Conservation (phyloP, 2,888 invertebrate genomes). For the Cephus runcator region DNA sequence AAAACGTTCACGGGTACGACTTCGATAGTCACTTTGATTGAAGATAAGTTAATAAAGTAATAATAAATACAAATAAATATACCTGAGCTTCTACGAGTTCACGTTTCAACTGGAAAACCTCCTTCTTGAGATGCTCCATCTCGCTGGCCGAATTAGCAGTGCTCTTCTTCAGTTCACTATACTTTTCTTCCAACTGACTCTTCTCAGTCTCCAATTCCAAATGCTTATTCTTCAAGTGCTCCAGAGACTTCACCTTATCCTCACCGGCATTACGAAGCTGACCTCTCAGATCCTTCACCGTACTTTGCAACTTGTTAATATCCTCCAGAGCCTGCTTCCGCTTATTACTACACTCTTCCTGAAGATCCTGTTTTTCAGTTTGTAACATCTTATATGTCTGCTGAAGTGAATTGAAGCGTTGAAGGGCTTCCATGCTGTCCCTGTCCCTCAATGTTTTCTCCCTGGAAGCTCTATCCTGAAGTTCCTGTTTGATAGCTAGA, state of each 20-base stretch:
- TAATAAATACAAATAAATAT: slow-evolving; percentile 2
- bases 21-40: not conserved
- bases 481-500: slow-evolving; percentile 55
- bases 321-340: slow-evolving; percentile 50
- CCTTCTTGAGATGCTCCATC: slow-evolving; percentile 51
- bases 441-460: slow-evolving; percentile 58
- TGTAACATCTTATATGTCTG: slow-evolving; percentile 55
- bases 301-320: slow-evolving; percentile 42
- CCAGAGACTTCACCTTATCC: slow-evolving; percentile 48
- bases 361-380: slow-evolving; percentile 54
- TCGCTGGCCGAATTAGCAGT: slow-evolving; percentile 40
- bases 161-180: slow-evolving; percentile 43
- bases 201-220: slow-evolving; percentile 50
- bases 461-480: slow-evolving; percentile 55
- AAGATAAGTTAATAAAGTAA: not conserved
- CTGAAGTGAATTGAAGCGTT: slow-evolving; percentile 56
- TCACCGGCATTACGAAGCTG: slow-evolving; percentile 45
- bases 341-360: slow-evolving; percentile 53
- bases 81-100: slow-evolving; percentile 53
- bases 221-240: slow-evolving; percentile 54
- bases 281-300: slow-evolving; percentile 45
- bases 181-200: slow-evolving; percentile 47
- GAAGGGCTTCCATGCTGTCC: slow-evolving; percentile 55
- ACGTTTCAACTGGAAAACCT: slow-evolving; percentile 51
- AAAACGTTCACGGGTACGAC: not conserved